Evolutionary conservation across 2,113 vertebrate genomes (phyloP), one percentile per base, ranked within the genome.

Genomic region (Malurus elegans): DNA sequence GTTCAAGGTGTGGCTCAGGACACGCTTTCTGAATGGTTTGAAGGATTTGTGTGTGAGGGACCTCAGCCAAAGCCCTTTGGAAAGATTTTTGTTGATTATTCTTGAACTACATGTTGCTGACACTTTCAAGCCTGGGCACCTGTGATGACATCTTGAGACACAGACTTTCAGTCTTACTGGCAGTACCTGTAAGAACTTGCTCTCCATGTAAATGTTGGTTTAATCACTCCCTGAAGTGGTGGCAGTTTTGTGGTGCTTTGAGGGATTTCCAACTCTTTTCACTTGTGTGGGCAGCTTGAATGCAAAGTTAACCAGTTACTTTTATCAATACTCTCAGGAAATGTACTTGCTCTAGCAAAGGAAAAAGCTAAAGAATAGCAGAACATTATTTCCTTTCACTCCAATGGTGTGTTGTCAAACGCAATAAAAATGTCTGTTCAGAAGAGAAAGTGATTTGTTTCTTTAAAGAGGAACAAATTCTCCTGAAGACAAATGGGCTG

Each of bases 341-440:
- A 87, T 79, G 48, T 78, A 64, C 25, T 58, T 93, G n/a, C 19
- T 86, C n/a, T 40, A 53, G 62, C 47, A 74, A 78, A 60, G n/a
- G 58, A 76, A 84, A 44, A 82, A 70, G 38, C 34, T 92, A 5
- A 86, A 80, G 60, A 88, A 70, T 18, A 67, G 64, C 36, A 94
- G 71, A 88, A 79, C 80, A 76, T 62, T 9, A 28, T 66, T 73
- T 53, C 62, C 64, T 66, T 83, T 51, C 51, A 45, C 9, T 92
- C 44, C 64, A 44, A 2, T 56, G 24, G 24, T 66, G 38, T 81
- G 18, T 45, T 74, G 70, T 65, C 54, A 66, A 76, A 79, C 90
- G 54, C 56, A 92, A 76, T 83, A 92, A 95, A 94, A 90, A 61
- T 42, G 31, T 15, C 64, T 88, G 75, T 90, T 78, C 71, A 90